phyloP scores from a whole-genome alignment of 2,888 invertebrate species.

The Romanomermis culicivorax region DNA sequence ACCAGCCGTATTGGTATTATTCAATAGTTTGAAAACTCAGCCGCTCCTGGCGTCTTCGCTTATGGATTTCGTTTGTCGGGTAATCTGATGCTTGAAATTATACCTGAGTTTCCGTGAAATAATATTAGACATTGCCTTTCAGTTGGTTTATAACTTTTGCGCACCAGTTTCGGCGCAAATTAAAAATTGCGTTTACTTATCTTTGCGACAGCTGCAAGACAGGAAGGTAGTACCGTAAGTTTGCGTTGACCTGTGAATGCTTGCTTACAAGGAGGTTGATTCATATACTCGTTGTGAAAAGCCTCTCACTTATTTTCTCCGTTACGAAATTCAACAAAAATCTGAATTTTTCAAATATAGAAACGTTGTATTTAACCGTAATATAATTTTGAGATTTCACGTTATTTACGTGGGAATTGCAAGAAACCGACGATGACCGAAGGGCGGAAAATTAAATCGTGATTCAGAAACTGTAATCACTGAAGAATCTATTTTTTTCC shows the following conservation, averaged over 20 bases:
- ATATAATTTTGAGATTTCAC: no score
- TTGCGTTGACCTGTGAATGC: conserved; percentile 1
- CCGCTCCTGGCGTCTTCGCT: conserved; percentile 70
- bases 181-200: conserved; percentile 54
- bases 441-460: no score
- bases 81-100: conserved; percentile 21
- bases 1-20: conserved; percentile 77
- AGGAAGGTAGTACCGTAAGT: conserved; percentile 58
- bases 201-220: conserved; percentile 60
- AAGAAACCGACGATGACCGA: no score
- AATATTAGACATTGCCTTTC: conserved; percentile 24
- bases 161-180: conserved; percentile 56
- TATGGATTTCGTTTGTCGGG: conserved; percentile 64
- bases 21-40: conserved; percentile 72
- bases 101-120: not conserved
- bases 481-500: no score
- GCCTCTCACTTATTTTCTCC: no score
- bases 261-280: not conserved
- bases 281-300: no score
- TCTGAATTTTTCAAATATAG: no score
- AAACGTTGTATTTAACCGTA: no score
- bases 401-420: no score
- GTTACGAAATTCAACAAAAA: no score
- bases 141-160: conserved; percentile 69
- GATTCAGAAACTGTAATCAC: no score